Conservation (phyloP, 2,888 invertebrate species). For the Diarsia dahlii region DNA sequence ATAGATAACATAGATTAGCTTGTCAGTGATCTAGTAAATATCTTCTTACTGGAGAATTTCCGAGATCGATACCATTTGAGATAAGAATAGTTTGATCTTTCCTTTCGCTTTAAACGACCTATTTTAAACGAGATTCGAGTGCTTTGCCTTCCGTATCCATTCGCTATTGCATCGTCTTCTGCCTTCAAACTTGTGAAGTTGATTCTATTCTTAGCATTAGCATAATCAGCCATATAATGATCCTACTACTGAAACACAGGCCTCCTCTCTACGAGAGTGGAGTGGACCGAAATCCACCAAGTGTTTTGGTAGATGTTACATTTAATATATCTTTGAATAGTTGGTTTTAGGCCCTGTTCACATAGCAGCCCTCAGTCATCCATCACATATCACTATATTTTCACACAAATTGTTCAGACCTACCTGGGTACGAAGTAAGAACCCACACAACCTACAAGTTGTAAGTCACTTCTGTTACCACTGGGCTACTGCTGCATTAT, state of each 20-base stretch:
- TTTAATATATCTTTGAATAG: not conserved
- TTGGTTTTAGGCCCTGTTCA: no score
- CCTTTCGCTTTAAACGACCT: constrained; percentile 32
- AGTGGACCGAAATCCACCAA: not conserved
- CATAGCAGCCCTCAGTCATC: no score
- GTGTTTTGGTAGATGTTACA: not conserved
- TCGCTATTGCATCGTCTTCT: not conserved
- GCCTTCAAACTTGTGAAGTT: not conserved
- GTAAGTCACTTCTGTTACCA: not conserved
- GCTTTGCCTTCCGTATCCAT: not conserved
- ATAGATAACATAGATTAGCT: constrained; percentile 33
- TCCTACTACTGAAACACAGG: not conserved
- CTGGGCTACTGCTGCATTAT: not conserved
- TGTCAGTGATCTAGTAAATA: constrained; percentile 33
- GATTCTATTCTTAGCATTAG: not conserved
- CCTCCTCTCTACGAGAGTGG: not conserved
- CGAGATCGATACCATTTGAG: constrained; percentile 30
- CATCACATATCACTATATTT: no score
- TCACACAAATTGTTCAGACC: no score
- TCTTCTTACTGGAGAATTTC: constrained; percentile 14
- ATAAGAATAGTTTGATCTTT: constrained; percentile 14
- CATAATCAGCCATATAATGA: no score
- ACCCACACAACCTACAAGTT: no score
- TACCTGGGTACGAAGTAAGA: no score
- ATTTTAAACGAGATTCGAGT: constrained; percentile 6